These are phyloP conservation scores for Forbesichthys papilliferus DNA, from an alignment of 2,113 vertebrate species.

Conservation along the genomic window DNA sequence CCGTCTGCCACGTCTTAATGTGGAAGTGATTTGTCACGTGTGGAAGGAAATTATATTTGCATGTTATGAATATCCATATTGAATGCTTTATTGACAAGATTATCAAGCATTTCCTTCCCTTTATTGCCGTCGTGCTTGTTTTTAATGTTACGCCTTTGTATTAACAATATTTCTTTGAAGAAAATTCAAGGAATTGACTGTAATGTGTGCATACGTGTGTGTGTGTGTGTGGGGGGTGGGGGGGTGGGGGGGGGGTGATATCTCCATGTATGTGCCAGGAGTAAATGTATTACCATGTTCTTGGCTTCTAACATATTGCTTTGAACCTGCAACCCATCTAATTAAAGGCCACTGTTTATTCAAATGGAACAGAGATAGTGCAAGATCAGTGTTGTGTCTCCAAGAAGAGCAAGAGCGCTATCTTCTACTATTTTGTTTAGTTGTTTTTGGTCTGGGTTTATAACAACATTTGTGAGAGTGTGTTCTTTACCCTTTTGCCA, in stretches of 20 bases:
- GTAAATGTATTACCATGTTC: slow-evolving; percentile 12
- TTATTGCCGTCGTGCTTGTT: not conserved
- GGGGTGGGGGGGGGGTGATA: not conserved
- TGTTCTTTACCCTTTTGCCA: slow-evolving; percentile 28
- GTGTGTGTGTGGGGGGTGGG: slow-evolving; percentile 7
- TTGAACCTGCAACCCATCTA: slow-evolving; percentile 34
- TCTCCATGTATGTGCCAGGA: slow-evolving; percentile 20
- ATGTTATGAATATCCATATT: slow-evolving; percentile 30
- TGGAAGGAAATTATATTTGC: slow-evolving; percentile 32
- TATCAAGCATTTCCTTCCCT: slow-evolving; percentile 6
- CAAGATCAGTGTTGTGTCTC: slow-evolving; percentile 37
- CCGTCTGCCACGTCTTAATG: slow-evolving; percentile 47
- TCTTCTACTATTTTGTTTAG: slow-evolving; percentile 17
- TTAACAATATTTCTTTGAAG: not conserved
- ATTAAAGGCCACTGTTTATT: slow-evolving; percentile 58
- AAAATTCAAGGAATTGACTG: not conserved
- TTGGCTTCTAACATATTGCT: slow-evolving; percentile 23
- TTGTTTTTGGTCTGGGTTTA: slow-evolving; percentile 4
- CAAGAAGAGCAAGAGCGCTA: slow-evolving; percentile 29
- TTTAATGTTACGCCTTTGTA: not conserved
- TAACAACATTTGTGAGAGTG: slow-evolving; percentile 9
- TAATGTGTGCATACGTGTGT: not conserved
- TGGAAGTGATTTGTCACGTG: slow-evolving; percentile 54
- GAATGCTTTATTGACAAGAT: slow-evolving; percentile 32
- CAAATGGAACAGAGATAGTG: slow-evolving; percentile 11